Evolutionary conservation across 2,888 invertebrate genomes (phyloP), one percentile per base, ranked within the genome.

Genomic region (Aromia moschata): DNA sequence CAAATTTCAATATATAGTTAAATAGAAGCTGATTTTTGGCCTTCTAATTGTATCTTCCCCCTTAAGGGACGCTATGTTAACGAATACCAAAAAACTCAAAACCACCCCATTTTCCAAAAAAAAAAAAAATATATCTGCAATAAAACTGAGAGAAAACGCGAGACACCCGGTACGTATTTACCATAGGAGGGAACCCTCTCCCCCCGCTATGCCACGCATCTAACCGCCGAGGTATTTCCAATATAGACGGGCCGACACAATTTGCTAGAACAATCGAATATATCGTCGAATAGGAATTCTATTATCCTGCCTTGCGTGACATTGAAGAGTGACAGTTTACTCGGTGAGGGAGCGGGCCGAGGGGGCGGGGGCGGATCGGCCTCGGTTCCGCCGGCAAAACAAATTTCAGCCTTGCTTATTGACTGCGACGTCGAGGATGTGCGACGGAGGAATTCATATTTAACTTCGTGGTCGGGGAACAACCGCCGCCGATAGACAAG

Each of bases 251-350:
- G 3, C 1, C 16, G 15, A 16, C 40, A 16, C 40, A 40, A 40
- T 40, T 40, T 40, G 16, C 9, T 15, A 40, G 17, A 52, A 51
- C 57, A 52, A 57, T 52, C 52, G 52, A 33, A 58, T 47, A 53
- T 46, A 40, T 49, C 30, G 41, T 41, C 49, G 33, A 36, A 59
- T 59, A 49, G 53, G 38, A 58, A 58, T 58, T 46, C 58, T 46
- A 58, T 58, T 58, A 58, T 47, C 15, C 12, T 53, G 58, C 46
- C 20, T 56, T 33, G 60, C 2, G 10, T 40, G 40, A 40, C 40
- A 11, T 33, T n/a, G 7, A 33, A 10, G 33, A 33, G 33, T 33
- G 33, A 33, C 33, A 33, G 33, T 33, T 33, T 33, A 33, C 33
- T 33, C 33, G n/a, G 33, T 5, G n/a, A 10, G 33, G 2, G 33